A percentile compares a stretch with the other conserved stretches of the same genome.
These are phyloP conservation scores for Drosophila meridiana DNA, from an alignment of 2,888 invertebrate species.

Conservation along the genomic window DNA sequence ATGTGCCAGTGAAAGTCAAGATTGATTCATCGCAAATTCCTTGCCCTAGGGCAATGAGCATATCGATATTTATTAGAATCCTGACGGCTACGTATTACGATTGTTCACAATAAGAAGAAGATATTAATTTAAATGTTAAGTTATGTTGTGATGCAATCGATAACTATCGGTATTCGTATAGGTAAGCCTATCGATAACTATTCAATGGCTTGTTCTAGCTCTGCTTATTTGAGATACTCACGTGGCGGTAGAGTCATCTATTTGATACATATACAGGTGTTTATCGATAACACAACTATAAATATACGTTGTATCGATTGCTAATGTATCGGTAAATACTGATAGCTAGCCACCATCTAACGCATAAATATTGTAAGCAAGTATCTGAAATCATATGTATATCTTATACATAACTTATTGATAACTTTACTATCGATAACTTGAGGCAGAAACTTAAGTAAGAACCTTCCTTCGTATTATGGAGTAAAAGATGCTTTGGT, in stretches of 20 bases:
- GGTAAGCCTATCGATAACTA: too few relatives aligned
- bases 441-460: background rate
- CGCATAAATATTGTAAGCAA: too few relatives aligned
- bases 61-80: slow-evolving; percentile 1
- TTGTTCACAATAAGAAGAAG: background rate
- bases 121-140: background rate
- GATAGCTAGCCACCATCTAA: too few relatives aligned
- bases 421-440: background rate
- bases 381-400: too few relatives aligned
- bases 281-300: background rate
- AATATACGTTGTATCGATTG: background rate
- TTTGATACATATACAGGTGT: background rate
- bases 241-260: too few relatives aligned
- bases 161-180: background rate
- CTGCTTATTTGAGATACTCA: too few relatives aligned
- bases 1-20: slow-evolving; percentile 22
- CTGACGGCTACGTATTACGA: background rate
- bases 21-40: slow-evolving; percentile 32
- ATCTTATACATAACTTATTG: background rate
- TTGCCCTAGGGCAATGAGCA: slow-evolving; percentile 21
- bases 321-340: too few relatives aligned
- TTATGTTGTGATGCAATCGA: background rate
- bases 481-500: background rate
- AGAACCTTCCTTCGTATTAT: background rate
- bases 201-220: too few relatives aligned